Evolutionary conservation across 2,797 vertebrate genomes (phyloP).

Genomic region (Trematomus bernacchii): DNA sequence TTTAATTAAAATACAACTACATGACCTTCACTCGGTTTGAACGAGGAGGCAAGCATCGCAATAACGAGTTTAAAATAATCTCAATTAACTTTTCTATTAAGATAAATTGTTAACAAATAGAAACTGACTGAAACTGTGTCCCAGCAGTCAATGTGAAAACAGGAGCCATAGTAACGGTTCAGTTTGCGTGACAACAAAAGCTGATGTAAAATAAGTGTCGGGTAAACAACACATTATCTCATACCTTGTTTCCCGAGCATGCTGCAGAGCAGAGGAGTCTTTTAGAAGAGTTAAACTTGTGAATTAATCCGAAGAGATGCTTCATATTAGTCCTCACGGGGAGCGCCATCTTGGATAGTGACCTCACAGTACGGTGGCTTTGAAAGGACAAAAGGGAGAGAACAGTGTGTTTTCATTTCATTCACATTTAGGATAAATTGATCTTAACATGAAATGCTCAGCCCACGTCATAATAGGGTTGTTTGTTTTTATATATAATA

Average conservation of each 20-base stretch:
- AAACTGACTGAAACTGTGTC: rapidly evolving
- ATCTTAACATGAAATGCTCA: too few species aligned
- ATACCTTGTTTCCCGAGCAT: constrained; percentile 50
- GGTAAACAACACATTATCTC: rapidly evolving
- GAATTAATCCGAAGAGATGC: constrained; percentile 58
- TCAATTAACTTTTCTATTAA: neutral
- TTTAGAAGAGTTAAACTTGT: constrained; percentile 23
- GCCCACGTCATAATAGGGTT: too few species aligned
- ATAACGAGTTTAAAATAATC: neutral
- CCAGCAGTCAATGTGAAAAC: neutral
- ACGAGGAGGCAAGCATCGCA: neutral
- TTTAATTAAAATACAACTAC: neutral
- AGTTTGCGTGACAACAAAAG: too few species aligned
- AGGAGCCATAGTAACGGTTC: too few species aligned
- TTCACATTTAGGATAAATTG: too few species aligned
- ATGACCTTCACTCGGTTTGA: neutral
- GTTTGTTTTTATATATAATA: too few species aligned
- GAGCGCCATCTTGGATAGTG: constrained; percentile 82
- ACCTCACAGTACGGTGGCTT: constrained; percentile 66
- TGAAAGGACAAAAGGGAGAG: constrained; percentile 34
- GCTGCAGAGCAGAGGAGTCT: constrained; percentile 28
- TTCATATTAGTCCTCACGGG: constrained; percentile 61
- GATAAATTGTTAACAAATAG: rapidly evolving
- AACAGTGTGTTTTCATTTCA: too few species aligned
- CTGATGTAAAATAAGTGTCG: neutral